Conservation (phyloP, 2,113 vertebrate species). For the Chamaea fasciata region DNA sequence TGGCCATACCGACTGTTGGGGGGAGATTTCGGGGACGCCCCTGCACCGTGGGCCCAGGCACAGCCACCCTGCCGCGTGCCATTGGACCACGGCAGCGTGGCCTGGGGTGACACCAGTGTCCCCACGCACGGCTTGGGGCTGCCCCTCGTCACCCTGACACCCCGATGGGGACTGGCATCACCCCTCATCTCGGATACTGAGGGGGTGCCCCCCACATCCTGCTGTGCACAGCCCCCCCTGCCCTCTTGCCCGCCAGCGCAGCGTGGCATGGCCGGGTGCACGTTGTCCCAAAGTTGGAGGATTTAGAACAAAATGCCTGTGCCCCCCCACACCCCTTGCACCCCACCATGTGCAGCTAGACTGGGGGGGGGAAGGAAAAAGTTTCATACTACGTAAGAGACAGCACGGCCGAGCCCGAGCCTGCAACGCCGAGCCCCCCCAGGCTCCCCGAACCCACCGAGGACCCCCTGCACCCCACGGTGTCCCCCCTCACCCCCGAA, state of each 20-base stretch:
- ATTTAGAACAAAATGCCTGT: not conserved
- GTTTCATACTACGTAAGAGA: not conserved
- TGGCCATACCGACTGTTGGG: rapidly evolving
- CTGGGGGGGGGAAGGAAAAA: not conserved
- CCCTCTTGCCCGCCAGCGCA: not conserved
- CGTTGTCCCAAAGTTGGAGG: not conserved
- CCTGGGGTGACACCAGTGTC: not conserved
- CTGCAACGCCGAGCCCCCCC: not conserved
- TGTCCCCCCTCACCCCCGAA: not conserved
- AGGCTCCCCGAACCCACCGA: not conserved
- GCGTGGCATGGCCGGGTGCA: not conserved
- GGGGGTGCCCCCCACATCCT: not conserved
- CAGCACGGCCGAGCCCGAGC: not conserved
- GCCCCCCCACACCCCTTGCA: not conserved
- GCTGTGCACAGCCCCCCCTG: rapidly evolving
- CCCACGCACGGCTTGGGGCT: not conserved
- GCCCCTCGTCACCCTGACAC: not conserved
- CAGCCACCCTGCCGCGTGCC: not conserved
- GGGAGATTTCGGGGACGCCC: not conserved
- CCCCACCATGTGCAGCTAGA: not conserved
- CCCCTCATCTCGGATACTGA: rapidly evolving
- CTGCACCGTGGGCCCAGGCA: not conserved
- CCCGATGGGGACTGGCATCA: rapidly evolving
- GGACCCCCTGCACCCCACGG: not conserved
- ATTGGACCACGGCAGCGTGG: not conserved